A percentile compares a stretch with the other conserved stretches of the same genome.
phyloP scores from a whole-genome alignment of 2,113 vertebrate species.

The Macaca nemestrina region DNA sequence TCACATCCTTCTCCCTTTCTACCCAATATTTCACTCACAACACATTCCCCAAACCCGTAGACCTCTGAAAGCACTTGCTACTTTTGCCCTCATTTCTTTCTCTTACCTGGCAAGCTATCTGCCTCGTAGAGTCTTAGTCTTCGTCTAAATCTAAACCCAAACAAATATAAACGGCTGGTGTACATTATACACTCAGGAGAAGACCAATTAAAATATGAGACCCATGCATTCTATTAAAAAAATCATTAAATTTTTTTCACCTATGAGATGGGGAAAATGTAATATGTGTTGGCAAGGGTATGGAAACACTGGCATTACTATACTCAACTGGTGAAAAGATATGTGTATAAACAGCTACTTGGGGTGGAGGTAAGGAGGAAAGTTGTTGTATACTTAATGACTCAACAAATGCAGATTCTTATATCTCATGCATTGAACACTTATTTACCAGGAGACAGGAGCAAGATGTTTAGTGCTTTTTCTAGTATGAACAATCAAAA shows the following conservation, averaged over 20 bases:
- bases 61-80: background rate
- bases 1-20: background rate
- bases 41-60: background rate
- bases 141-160: background rate
- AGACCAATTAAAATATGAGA: background rate
- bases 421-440: background rate
- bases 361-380: background rate
- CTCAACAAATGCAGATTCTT: background rate
- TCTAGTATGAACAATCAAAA: background rate
- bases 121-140: background rate
- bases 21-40: background rate
- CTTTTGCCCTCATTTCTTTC: background rate
- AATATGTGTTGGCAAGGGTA: background rate
- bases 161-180: background rate
- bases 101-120: background rate
- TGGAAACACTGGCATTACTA: background rate
- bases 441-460: background rate
- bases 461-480: background rate
- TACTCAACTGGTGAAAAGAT: background rate
- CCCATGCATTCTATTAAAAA: background rate
- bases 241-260: background rate
- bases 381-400: background rate
- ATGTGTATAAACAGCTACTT: background rate
- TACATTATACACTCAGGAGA: background rate
- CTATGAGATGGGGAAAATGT: background rate